A percentile compares a stretch with the other conserved stretches of the same genome.
These are phyloP conservation scores for Leptinotarsa undecemlineata DNA, from an alignment of 1,140 invertebrate genomes.

Conservation along the genomic window DNA sequence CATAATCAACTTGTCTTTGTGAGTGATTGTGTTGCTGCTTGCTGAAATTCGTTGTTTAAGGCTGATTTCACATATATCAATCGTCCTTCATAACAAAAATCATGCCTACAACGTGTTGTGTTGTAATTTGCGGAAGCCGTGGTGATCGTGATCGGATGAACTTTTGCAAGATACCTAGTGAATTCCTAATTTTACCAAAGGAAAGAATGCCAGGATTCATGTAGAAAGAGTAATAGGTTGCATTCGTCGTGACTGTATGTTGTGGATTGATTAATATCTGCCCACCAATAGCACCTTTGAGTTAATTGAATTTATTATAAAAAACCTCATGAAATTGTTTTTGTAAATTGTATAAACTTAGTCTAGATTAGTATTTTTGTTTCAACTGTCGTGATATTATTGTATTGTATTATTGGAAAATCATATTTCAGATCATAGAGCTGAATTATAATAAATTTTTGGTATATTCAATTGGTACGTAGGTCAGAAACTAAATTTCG, in stretches of 20 bases:
- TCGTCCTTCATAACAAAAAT: no score
- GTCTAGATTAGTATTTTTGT: neutral
- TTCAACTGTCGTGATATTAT: neutral
- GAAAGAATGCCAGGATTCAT: no score
- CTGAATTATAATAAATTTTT: no score
- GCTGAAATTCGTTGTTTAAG: neutral
- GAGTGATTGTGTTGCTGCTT: conserved; percentile 1
- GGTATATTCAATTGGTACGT: no score
- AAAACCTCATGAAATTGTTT: neutral
- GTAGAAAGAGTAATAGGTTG: neutral
- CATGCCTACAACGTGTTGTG: no score
- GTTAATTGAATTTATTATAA: neutral
- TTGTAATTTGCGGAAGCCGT: no score
- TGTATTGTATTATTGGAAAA: neutral
- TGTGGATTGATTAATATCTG: conserved; percentile 4
- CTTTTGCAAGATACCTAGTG: no score
- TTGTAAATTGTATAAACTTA: neutral
- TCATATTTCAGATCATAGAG: neutral
- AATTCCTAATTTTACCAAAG: no score
- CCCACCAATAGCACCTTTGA: neutral
- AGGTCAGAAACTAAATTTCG: neutral
- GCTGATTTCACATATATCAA: neutral
- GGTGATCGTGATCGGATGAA: no score
- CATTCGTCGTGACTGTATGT: neutral
- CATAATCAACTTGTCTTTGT: no score